These are phyloP conservation scores for Eutrigla gurnardus DNA, from an alignment of 2,797 vertebrate genomes.

Conservation along the genomic window DNA sequence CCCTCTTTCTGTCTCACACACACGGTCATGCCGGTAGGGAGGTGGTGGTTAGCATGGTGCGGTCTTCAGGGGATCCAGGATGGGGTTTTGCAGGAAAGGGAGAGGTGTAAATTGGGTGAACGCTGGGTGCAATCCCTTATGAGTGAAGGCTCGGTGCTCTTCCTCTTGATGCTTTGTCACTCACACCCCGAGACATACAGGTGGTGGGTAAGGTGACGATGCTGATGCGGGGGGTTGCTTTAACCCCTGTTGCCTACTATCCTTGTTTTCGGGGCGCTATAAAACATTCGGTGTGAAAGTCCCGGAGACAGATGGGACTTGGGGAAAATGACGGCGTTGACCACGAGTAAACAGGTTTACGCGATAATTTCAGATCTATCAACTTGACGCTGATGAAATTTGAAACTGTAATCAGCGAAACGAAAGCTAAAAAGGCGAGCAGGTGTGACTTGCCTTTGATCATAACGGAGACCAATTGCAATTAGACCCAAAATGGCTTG, in stretches of 20 bases:
- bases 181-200: conserved; percentile 58
- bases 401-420: conserved; percentile 86
- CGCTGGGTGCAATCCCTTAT: conserved; percentile 77
- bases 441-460: conserved; percentile 87
- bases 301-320: conserved; percentile 26
- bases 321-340: conserved; percentile 48
- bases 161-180: conserved; percentile 71
- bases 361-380: conserved; percentile 79
- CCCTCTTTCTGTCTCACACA: conserved; percentile 22
- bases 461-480: conserved; percentile 86
- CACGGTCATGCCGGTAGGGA: conserved; percentile 69
- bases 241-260: conserved; percentile 24
- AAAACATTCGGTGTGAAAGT: conserved; percentile 31
- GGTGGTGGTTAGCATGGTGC: conserved; percentile 78
- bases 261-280: conserved; percentile 24
- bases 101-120: conserved; percentile 88
- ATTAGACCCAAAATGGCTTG: conserved; percentile 85
- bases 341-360: conserved; percentile 77
- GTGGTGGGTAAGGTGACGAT: conserved; percentile 66
- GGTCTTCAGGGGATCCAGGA: conserved; percentile 76
- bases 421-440: conserved; percentile 86
- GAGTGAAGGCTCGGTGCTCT: conserved; percentile 72
- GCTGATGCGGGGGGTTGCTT: conserved; percentile 23
- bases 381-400: conserved; percentile 86
- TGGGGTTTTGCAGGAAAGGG: conserved; percentile 74